Base-by-base conservation (phyloP, 2,797 vertebrate species). In the Propithecus deckenii region DNA sequence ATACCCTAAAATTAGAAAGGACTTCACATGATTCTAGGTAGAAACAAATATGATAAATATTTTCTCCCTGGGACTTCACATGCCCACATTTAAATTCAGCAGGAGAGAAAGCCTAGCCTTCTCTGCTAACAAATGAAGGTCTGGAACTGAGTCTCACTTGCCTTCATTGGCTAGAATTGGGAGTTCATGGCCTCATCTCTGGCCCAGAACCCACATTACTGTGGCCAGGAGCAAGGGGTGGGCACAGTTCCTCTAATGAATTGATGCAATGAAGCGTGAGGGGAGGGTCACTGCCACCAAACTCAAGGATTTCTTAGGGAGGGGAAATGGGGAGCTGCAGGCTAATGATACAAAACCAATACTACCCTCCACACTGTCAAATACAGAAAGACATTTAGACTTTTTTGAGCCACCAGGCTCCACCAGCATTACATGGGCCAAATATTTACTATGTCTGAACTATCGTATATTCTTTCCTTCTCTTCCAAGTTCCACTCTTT, bases 401-500 rank as follows among this genome's bases (percentile, higher is more conserved):
- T 4, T 15, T 93, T 69, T n/a, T 76, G 35, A 76, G 23, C 30
- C 22, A 28, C 3, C 30, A n/a, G 13, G 13, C 22, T 80, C 23
- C 43, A 52, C 3, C 32, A 55, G 35, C 38, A 38, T 63, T 50
- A 32, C 7, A 41, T 5, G n/a, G 23, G 48, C 5, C 15, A 87
- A 59, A 80, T n/a, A 55, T 43, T 65, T 43, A 43, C 46, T 17
- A 1, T 1, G 3, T 61, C 12, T 71, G 52, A 65, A 72, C 17
- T 25, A 65, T 69, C 23, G 20, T 59, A 50, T 90, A 89, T 86
- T 63, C 57, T 57, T 18, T 65, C 18, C 59, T 38, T n/a, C 88
- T 92, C 20, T 95, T 65, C 46, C 30, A 89, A 71, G 30, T 88
- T 81, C 28, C 69, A 25, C 57, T 87, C 35, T 69, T 92, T 69